Conservation (phyloP, 1,140 invertebrate genomes). For the Macrobrachium rosenbergii region DNA sequence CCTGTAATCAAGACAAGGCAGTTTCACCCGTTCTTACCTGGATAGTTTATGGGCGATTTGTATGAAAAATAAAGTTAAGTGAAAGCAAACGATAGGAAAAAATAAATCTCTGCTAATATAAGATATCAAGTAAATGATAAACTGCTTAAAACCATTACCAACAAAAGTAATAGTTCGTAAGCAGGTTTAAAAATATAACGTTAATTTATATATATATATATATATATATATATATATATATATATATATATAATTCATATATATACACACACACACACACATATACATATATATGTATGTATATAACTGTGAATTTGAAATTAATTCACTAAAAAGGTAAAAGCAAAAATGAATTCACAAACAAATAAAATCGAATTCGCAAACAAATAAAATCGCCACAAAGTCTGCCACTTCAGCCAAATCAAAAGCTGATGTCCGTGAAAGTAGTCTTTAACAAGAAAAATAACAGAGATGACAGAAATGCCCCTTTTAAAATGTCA, state of each 20-base stretch:
- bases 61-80: no score
- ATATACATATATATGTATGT: slow-evolving; percentile 28
- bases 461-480: no score
- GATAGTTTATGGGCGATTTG: no score
- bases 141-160: neutral
- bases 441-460: no score
- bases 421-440: no score
- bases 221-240: slow-evolving; percentile 38
- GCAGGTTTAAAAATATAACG: no score
- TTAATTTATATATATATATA: slow-evolving; percentile 20
- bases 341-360: neutral
- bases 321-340: neutral
- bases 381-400: neutral
- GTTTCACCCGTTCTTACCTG: no score
- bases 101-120: no score
- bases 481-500: no score
- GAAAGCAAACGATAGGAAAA: no score
- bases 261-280: slow-evolving; percentile 20
- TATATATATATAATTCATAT: slow-evolving; percentile 23
- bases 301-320: neutral
- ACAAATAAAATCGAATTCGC: slow-evolving; percentile 3
- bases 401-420: neutral
- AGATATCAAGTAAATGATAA: neutral
- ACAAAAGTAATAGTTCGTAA: neutral
- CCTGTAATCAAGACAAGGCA: no score